phyloP scores from a whole-genome alignment of 2,113 vertebrate species.

The Myodes glareolus region DNA sequence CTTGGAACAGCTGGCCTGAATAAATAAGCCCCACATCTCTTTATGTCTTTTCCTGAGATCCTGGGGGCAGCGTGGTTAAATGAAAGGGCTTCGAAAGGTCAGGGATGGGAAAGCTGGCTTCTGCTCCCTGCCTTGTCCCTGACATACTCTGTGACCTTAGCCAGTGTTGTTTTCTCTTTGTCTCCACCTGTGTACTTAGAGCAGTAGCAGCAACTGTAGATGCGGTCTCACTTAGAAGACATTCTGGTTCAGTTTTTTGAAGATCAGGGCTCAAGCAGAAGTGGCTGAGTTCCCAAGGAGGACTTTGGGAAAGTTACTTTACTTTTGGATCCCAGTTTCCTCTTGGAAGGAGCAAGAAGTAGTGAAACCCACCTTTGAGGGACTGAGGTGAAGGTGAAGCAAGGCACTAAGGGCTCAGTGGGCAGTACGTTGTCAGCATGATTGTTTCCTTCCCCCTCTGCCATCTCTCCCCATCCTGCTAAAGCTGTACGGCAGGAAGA shows the following conservation, averaged over 20 bases:
- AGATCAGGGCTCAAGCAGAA: slow-evolving; percentile 4
- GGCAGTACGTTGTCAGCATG: neutral
- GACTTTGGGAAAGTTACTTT: neutral
- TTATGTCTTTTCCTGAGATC: neutral
- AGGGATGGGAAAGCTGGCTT: neutral
- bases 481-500: slow-evolving; percentile 56
- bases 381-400: slow-evolving; percentile 16
- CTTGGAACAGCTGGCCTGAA: slow-evolving; percentile 73
- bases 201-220: neutral
- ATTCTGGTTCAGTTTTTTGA: neutral
- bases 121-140: neutral
- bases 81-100: neutral
- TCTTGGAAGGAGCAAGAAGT: neutral
- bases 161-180: neutral
- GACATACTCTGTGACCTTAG: neutral
- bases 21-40: slow-evolving; percentile 39
- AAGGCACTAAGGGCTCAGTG: neutral
- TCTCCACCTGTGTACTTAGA: neutral
- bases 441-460: slow-evolving; percentile 34
- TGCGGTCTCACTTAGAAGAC: neutral
- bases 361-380: neutral
- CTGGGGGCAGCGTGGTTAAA: neutral
- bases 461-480: neutral
- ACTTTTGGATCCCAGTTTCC: neutral
- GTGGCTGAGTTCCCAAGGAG: neutral